These are phyloP conservation scores for Drosophila borborema DNA, from an alignment of 2,888 invertebrate genomes.

Conservation along the genomic window DNA sequence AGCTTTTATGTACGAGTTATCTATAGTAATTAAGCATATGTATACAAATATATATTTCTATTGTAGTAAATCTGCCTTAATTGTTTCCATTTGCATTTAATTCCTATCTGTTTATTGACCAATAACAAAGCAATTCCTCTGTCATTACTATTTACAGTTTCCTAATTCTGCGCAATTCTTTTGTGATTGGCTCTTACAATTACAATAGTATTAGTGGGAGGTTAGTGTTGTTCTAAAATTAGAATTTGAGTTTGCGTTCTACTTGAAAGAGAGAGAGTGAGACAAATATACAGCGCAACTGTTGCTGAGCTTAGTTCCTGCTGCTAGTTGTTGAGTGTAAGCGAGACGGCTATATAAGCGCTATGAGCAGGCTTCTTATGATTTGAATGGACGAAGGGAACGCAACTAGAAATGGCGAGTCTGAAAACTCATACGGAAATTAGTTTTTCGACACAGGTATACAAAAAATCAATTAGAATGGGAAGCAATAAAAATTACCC, in stretches of 20 bases:
- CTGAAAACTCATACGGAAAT: background rate
- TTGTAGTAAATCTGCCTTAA: background rate
- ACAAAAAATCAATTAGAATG: too few species aligned
- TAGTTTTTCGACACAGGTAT: too few species aligned
- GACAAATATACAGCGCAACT: background rate
- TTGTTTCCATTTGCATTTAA: too few species aligned
- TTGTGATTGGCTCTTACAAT: background rate
- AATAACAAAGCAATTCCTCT: background rate
- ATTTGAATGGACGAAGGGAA: background rate
- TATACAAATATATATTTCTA: too few species aligned
- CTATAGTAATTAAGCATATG: too few species aligned
- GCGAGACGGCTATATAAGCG: background rate
- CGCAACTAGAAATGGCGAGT: background rate
- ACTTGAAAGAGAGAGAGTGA: background rate
- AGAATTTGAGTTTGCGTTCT: background rate
- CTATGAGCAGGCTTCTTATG: background rate
- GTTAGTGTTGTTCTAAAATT: background rate
- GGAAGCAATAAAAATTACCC: too few species aligned
- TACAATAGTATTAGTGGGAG: background rate
- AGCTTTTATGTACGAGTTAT: too few species aligned
- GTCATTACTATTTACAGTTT: background rate
- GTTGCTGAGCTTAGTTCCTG: background rate
- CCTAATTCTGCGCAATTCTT: background rate
- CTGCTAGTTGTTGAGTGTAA: background rate
- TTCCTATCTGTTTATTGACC: background rate